phyloP scores from a whole-genome alignment of 92 coral and sea anemone genomes.

The Chrysogorgia sp. region DNA sequence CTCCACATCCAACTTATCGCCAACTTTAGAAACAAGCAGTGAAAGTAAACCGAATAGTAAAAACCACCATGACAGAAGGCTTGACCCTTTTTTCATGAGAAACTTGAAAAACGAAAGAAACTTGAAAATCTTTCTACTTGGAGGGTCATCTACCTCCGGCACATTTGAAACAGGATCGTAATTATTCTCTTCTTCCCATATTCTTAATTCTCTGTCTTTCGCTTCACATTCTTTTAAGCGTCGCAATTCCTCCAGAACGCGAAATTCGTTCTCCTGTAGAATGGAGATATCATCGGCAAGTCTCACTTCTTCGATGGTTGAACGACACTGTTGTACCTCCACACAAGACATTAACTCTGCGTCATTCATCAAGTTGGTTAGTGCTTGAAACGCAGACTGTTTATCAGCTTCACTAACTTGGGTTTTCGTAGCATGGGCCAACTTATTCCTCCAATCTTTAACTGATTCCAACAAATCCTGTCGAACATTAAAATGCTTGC shows the following conservation, averaged over 20 bases:
- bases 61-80: too few species aligned
- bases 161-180: neutral
- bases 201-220: neutral
- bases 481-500: constrained; percentile 60
- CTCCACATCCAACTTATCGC: too few species aligned
- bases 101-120: too few species aligned
- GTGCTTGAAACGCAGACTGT: constrained; percentile 7
- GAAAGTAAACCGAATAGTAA: too few species aligned
- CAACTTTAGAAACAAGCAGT: too few species aligned
- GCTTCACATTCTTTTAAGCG: neutral
- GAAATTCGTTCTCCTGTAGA: constrained; percentile 16
- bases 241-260: neutral
- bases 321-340: constrained; percentile 15
- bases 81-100: too few species aligned
- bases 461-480: constrained; percentile 57
- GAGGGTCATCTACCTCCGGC: constrained; percentile 5
- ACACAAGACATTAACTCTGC: constrained; percentile 5
- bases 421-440: constrained; percentile 25
- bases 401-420: constrained; percentile 21
- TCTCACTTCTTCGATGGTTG: constrained; percentile 2
- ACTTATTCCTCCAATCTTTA: constrained; percentile 63
- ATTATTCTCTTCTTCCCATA: too few species aligned
- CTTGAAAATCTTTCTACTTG: constrained; percentile 17
- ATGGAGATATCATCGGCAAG: constrained; percentile 9
- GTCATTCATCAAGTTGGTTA: constrained; percentile 22